Percentiles rank a stretch among this genome's conserved stretches.
Conservation (phyloP, 2,113 vertebrate species). For the Cyanoramphus novaezelandiae region DNA sequence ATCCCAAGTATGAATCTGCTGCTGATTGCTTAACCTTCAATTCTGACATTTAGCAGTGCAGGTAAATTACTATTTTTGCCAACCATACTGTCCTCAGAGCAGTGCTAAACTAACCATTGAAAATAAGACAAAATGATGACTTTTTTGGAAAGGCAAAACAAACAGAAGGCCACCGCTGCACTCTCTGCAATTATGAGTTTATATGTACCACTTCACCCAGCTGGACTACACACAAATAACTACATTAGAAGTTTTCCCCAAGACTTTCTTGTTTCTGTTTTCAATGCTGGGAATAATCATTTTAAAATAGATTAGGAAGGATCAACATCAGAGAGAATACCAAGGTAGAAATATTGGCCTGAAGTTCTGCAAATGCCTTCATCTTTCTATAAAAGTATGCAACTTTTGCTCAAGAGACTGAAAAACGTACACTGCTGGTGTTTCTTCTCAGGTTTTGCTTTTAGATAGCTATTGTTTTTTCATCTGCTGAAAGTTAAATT, state of each 20-base stretch:
- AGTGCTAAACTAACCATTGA: neutral
- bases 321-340: neutral
- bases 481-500: neutral
- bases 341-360: neutral
- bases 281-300: neutral
- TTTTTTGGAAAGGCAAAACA: slow-evolving; percentile 7
- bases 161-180: neutral
- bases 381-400: neutral
- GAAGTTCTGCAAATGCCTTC: neutral
- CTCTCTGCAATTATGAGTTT: neutral
- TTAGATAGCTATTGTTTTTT: neutral
- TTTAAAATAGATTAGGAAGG: neutral
- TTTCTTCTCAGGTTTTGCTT: neutral
- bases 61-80: slow-evolving; percentile 16
- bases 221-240: neutral
- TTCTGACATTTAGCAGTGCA: slow-evolving; percentile 10
- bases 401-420: neutral
- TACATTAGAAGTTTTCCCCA: neutral
- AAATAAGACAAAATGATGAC: neutral
- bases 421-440: neutral
- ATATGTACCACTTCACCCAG: neutral
- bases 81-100: neutral
- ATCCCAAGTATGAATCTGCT: neutral
- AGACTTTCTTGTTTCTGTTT: neutral
- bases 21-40: neutral